phyloP scores from a whole-genome alignment of 2,113 vertebrate genomes.

The Anarrhichthys ocellatus region DNA sequence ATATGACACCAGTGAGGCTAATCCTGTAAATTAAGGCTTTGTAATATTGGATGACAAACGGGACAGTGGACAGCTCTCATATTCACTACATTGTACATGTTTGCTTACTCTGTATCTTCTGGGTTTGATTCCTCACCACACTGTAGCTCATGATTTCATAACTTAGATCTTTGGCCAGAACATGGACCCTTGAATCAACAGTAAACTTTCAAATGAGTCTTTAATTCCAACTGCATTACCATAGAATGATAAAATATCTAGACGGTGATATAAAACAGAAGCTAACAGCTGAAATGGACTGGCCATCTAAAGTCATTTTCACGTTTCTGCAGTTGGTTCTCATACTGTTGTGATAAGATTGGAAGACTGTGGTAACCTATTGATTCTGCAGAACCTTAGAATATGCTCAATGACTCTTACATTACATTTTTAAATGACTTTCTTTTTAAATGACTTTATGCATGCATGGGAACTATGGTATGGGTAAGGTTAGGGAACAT shows the following conservation, averaged over 20 bases:
- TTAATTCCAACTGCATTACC: no score
- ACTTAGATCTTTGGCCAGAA: no score
- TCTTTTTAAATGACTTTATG: background rate
- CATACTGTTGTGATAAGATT: background rate
- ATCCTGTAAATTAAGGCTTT: background rate
- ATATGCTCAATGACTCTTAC: background rate
- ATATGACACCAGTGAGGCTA: background rate
- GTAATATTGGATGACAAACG: background rate
- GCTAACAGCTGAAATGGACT: no score
- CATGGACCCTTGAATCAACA: no score
- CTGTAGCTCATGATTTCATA: background rate
- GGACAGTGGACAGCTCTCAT: background rate
- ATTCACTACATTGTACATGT: background rate
- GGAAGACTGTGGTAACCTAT: background rate
- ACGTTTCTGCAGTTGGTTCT: background rate
- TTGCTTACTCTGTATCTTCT: background rate
- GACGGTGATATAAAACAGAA: no score
- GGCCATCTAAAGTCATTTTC: background rate
- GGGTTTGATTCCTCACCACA: background rate
- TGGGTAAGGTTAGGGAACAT: background rate
- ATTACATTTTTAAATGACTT: no score
- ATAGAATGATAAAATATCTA: no score
- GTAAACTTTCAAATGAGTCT: no score
- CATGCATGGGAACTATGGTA: background rate
- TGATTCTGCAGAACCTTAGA: background rate